phyloP scores from a whole-genome alignment of 2,888 invertebrate genomes.

The Pterostichus madidus region DNA sequence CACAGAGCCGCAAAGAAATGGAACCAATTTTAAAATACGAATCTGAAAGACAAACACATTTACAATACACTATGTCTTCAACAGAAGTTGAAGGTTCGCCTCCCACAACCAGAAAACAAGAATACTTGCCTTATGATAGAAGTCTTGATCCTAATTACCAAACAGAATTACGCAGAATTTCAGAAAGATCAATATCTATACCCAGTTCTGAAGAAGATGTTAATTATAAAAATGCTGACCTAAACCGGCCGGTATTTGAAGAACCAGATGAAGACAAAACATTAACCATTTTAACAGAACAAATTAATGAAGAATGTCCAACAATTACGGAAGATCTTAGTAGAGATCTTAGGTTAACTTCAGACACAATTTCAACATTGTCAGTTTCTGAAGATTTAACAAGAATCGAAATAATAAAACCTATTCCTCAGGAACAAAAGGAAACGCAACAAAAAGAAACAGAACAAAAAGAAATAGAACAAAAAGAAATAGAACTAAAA shows the following conservation, averaged over 20 bases:
- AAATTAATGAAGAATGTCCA: slow-evolving; percentile 79
- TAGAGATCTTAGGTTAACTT: slow-evolving; percentile 68
- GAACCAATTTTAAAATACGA: slow-evolving; percentile 87
- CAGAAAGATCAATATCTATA: slow-evolving; percentile 87
- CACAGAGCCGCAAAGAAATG: slow-evolving; percentile 87
- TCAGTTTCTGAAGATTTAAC: slow-evolving; percentile 56
- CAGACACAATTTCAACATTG: slow-evolving; percentile 54
- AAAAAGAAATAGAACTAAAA: not conserved
- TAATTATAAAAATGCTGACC: slow-evolving; percentile 80
- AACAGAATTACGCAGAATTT: slow-evolving; percentile 85
- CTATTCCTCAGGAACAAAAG: slow-evolving; percentile 71
- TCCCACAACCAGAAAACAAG: slow-evolving; percentile 85
- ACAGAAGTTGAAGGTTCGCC: slow-evolving; percentile 89
- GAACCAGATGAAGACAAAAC: slow-evolving; percentile 72
- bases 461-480: too few species aligned
- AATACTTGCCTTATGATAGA: slow-evolving; percentile 81
- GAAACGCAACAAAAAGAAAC: slow-evolving; percentile 68
- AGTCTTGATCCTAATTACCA: slow-evolving; percentile 82
- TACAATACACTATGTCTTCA: slow-evolving; percentile 83
- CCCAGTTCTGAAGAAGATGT: slow-evolving; percentile 88
- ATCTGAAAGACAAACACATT: slow-evolving; percentile 84
- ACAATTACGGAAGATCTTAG: slow-evolving; percentile 64
- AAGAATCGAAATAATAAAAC: slow-evolving; percentile 69
- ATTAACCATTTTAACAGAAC: slow-evolving; percentile 72
- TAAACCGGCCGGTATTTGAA: slow-evolving; percentile 75